A percentile compares a stretch with the other conserved stretches of the same genome.
Conservation (phyloP, 2,888 invertebrate genomes). For the Epinotia ramella region DNA sequence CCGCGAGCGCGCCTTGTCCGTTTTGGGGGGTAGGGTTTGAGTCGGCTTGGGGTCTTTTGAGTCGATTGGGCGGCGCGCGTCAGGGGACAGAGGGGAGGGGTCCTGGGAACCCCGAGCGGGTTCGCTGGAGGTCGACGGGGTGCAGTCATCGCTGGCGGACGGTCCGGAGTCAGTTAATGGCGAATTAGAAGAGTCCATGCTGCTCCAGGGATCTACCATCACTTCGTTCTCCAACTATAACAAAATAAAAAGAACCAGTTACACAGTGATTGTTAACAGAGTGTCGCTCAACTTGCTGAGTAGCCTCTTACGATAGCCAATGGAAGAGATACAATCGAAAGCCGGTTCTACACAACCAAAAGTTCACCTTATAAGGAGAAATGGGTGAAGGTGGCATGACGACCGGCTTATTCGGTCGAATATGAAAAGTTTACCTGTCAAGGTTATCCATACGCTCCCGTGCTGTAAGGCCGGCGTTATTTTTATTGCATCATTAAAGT, state of each 20-base stretch:
- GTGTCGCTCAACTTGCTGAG: not conserved
- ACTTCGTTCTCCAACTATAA: slow-evolving; percentile 86
- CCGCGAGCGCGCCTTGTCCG: slow-evolving; percentile 77
- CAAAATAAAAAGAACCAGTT: slow-evolving; percentile 54
- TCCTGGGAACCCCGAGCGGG: slow-evolving; percentile 64
- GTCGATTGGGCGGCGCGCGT: slow-evolving; percentile 71
- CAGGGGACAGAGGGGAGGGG: slow-evolving; percentile 65
- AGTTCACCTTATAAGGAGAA: slow-evolving; percentile 54
- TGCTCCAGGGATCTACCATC: slow-evolving; percentile 84
- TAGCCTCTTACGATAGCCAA: not conserved
- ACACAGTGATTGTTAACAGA: not conserved
- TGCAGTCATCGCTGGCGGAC: slow-evolving; percentile 82
- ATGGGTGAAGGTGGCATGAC: slow-evolving; percentile 63
- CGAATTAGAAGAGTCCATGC: slow-evolving; percentile 84
- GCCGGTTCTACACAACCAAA: slow-evolving; percentile 26
- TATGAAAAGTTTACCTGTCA: slow-evolving; percentile 62
- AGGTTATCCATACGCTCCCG: slow-evolving; percentile 60
- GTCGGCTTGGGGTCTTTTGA: slow-evolving; percentile 65
- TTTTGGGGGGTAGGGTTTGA: slow-evolving; percentile 62
- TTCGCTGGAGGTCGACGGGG: slow-evolving; percentile 79
- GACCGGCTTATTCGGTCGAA: slow-evolving; percentile 64
- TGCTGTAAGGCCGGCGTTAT: slow-evolving; percentile 56
- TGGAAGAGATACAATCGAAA: slow-evolving; percentile 22
- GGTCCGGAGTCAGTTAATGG: slow-evolving; percentile 83
- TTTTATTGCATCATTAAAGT: slow-evolving; percentile 63